Base-by-base conservation (phyloP, 1,140 invertebrate genomes). In the Dolichoris vasculosae region DNA sequence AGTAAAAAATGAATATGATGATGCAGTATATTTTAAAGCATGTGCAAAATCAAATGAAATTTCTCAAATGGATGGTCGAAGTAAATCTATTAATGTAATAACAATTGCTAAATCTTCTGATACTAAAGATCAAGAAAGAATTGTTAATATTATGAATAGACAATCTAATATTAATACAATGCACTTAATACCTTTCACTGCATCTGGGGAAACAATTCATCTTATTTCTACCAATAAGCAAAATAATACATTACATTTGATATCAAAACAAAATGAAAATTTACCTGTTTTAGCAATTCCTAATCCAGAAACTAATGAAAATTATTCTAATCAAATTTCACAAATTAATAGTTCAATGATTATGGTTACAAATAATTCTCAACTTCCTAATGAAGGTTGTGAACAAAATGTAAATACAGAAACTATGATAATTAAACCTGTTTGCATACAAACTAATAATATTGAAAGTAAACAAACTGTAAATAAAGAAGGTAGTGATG, bases 251-350 rank as follows among this genome's bases (percentile, higher is more conserved):
- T 86, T 91, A n/a, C 90, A 91, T 83, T 88, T 93, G 35, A 91
- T 92, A 82, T 91, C 92, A 3, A 93, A 92, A 40, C 87, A 89
- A 38, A 93, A 92, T 71, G 88, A 90, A 75, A 88, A 88, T 13
- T 87, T 90, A 26, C 91, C 92, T 1, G 90, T 93, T 38, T 30
- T 93, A 30, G 63, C 92, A 11, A 89, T 92, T 83, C 89, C 90
- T 9, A 93, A 92, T 89, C 88, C 90, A 17, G 86, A 91, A 55
- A 88, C 81, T 43, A 89, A 91, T 77, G 89, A 91, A 7, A 87
- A 89, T 85, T 92, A 90, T 86, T 90, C 92, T 75, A 91, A 89
- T 87, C 89, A 92, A 87, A 90, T 91, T n/a, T 83, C 81, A 63
- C 85, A 90, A 73, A 88, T 90, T 48, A 87, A 43, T 38, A 81